phyloP scores from a whole-genome alignment of 2,888 invertebrate genomes.

The Sinohyriopsis cumingii region DNA sequence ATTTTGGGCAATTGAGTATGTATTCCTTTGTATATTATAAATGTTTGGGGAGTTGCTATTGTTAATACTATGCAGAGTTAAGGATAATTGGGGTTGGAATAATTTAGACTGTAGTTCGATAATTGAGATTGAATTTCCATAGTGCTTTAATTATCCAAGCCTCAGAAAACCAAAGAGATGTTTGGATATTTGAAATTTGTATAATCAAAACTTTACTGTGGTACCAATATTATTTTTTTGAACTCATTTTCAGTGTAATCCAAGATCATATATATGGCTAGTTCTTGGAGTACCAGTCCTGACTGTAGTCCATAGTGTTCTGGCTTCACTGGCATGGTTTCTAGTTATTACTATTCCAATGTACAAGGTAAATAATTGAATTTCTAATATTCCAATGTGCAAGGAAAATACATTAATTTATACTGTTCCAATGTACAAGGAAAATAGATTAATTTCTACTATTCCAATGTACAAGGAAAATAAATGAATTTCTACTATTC shows the following conservation, averaged over 20 bases:
- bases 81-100: no score
- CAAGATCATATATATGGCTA: conserved; percentile 61
- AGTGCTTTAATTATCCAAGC: no score
- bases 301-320: conserved; percentile 48
- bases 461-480: conserved; percentile 67
- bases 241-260: conserved; percentile 39
- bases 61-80: no score
- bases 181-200: no score
- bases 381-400: no score
- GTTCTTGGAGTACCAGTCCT: conserved; percentile 59
- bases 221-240: not conserved
- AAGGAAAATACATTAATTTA: conserved; percentile 26
- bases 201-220: no score
- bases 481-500: conserved; percentile 43
- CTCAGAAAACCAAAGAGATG: no score
- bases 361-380: conserved; percentile 53
- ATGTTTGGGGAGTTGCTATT: no score
- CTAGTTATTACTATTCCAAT: conserved; percentile 65
- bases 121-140: no score
- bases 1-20: no score
- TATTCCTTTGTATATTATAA: no score
- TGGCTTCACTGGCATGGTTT: conserved; percentile 58
- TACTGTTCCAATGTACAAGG: conserved; percentile 66
- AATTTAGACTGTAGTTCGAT: no score
- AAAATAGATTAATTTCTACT: conserved; percentile 57